Percentiles rank a stretch among this genome's conserved stretches.
Conservation (phyloP, 64 coral and sea anemone genomes). For the Pachyseris speciosa region DNA sequence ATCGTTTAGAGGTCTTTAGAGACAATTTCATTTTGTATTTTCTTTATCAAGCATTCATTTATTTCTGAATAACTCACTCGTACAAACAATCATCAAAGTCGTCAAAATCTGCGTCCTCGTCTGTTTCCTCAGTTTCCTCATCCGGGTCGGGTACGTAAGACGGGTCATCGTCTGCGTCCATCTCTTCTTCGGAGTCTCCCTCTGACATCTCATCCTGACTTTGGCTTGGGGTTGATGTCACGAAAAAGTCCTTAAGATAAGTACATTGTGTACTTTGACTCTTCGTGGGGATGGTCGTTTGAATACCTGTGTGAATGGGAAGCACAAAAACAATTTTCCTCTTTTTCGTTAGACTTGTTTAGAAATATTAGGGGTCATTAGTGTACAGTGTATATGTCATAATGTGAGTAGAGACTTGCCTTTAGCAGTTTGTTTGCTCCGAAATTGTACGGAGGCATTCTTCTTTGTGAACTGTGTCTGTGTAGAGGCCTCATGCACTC, state of each 20-base stretch:
- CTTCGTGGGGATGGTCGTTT: neutral
- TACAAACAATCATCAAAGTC: constrained; percentile 13
- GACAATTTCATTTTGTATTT: neutral
- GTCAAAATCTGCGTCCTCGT: neutral
- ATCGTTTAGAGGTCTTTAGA: neutral
- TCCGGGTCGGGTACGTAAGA: neutral
- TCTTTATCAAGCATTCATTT: neutral
- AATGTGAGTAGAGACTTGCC: neutral
- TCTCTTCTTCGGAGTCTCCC: neutral
- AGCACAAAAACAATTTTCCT: too few species aligned
- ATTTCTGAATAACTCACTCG: neutral
- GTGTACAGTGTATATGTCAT: neutral
- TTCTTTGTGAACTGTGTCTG: constrained; percentile 10
- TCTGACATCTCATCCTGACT: neutral
- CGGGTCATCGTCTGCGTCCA: neutral
- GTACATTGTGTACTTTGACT: constrained; percentile 2
- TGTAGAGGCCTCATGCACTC: constrained; percentile 3
- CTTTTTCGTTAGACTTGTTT: neutral
- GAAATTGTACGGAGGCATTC: constrained; percentile 23
- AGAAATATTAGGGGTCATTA: too few species aligned
- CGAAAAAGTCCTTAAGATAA: neutral
- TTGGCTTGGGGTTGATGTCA: neutral
- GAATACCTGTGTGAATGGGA: neutral
- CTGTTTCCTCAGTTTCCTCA: neutral
- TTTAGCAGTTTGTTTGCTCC: constrained; percentile 5